Evolutionary conservation across 2,113 vertebrate genomes (phyloP).

Genomic region (Polypterus senegalus): DNA sequence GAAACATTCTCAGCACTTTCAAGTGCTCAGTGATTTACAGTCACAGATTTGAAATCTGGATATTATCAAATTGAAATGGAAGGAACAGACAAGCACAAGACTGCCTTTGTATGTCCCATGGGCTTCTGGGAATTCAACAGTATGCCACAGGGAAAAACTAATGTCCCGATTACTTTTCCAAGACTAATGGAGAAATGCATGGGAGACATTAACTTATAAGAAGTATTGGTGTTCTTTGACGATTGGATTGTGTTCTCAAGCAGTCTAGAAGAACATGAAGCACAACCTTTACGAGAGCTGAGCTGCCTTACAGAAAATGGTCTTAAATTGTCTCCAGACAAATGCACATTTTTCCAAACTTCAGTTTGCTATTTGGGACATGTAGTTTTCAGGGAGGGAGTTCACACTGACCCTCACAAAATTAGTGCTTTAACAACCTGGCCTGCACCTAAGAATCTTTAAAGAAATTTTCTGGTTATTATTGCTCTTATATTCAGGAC

Average conservation of each 20-base stretch:
- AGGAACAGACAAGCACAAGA: slow-evolving; percentile 12
- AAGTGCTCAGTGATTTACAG: slow-evolving; percentile 8
- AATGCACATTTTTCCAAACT: slow-evolving; percentile 10
- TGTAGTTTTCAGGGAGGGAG: slow-evolving; percentile 6
- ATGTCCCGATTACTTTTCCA: slow-evolving; percentile 13
- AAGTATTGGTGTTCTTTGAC: slow-evolving; percentile 6
- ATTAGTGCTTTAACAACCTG: slow-evolving; percentile 12
- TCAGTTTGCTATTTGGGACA: slow-evolving; percentile 12
- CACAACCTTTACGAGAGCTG: background rate
- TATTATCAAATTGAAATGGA: slow-evolving; percentile 12
- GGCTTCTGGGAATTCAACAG: slow-evolving; percentile 15
- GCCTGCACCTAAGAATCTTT: slow-evolving; percentile 1
- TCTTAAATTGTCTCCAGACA: slow-evolving; percentile 5
- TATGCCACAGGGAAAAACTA: slow-evolving; percentile 12
- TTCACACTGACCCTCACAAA: slow-evolving; percentile 6
- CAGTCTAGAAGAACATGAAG: slow-evolving; percentile 13
- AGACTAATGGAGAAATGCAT: slow-evolving; percentile 10
- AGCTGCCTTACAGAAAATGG: background rate
- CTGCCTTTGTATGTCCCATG: slow-evolving; percentile 11
- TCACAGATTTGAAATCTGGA: slow-evolving; percentile 4
- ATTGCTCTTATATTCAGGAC: background rate
- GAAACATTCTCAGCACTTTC: slow-evolving; percentile 7
- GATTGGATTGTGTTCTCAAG: slow-evolving; percentile 9
- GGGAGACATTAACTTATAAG: slow-evolving; percentile 3
- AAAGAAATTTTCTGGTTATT: slow-evolving; percentile 8